phyloP scores from a whole-genome alignment of 2,797 vertebrate species.

The Capromys pilorides region DNA sequence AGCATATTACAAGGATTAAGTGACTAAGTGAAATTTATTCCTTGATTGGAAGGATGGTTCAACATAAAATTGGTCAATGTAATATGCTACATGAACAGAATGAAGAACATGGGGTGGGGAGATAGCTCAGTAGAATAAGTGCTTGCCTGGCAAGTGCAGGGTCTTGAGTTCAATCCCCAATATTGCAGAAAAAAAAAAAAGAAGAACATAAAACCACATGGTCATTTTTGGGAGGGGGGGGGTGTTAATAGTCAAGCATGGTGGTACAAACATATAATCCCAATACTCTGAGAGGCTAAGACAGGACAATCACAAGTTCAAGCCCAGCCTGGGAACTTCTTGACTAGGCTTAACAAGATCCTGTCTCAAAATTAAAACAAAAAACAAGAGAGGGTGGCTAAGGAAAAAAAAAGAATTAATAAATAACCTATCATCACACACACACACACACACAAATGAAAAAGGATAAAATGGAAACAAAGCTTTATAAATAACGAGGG shows the following conservation, averaged over 20 bases:
- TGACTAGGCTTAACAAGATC: neutral
- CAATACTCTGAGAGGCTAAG: neutral
- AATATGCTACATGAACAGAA: neutral
- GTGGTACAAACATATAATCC: neutral
- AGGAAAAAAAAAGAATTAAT: neutral
- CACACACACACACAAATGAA: neutral
- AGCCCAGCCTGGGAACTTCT: neutral
- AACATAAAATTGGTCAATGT: neutral
- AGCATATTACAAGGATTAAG: neutral
- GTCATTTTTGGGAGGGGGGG: too few species aligned
- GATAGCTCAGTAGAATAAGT: too few species aligned
- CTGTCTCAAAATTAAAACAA: neutral
- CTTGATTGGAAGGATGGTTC: neutral
- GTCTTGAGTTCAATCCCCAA: too few species aligned
- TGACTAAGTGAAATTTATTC: neutral
- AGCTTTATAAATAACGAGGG: neutral
- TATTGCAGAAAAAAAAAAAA: too few species aligned
- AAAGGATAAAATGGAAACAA: neutral
- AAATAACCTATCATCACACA: neutral
- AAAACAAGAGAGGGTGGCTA: neutral
- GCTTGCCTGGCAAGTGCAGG: too few species aligned
- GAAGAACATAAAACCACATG: neutral
- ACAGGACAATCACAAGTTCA: neutral
- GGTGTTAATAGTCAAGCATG: neutral
- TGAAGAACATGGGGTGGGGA: too few species aligned